Evolutionary conservation across 2,888 invertebrate species (phyloP).

Genomic region (Tanytarsus gracilentus): DNA sequence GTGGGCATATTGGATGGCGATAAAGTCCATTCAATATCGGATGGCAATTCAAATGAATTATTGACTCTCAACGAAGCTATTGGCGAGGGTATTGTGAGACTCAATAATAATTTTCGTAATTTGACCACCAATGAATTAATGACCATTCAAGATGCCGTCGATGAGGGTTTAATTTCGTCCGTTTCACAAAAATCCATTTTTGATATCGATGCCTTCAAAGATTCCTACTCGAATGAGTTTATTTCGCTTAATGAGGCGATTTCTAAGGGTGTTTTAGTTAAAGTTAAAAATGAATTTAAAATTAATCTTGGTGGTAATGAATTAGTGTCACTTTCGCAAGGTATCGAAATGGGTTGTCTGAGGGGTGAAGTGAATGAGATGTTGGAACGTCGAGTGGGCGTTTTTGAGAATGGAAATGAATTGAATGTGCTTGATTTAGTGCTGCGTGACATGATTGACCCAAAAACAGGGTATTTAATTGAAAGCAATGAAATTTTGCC

Average conservation of each 20-base stretch:
- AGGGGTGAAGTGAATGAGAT: slow-evolving; percentile 81
- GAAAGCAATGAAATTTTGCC: slow-evolving; percentile 66
- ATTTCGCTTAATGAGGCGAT: slow-evolving; percentile 76
- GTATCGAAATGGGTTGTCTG: slow-evolving; percentile 65
- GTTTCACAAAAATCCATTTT: slow-evolving; percentile 82
- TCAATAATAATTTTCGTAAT: slow-evolving; percentile 65
- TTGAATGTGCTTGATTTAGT: slow-evolving; percentile 81
- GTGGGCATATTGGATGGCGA: slow-evolving; percentile 81
- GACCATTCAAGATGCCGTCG: slow-evolving; percentile 77
- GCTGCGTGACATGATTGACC: slow-evolving; percentile 75
- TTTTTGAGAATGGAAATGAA: slow-evolving; percentile 56
- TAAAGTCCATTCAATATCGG: slow-evolving; percentile 72
- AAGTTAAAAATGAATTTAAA: slow-evolving; percentile 59
- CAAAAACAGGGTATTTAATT: slow-evolving; percentile 75
- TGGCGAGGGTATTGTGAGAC: slow-evolving; percentile 63
- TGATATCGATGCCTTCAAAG: slow-evolving; percentile 83
- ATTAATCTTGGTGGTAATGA: slow-evolving; percentile 68
- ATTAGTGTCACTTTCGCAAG: slow-evolving; percentile 68
- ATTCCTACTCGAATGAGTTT: slow-evolving; percentile 69
- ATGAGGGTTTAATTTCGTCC: slow-evolving; percentile 79
- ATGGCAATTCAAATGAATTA: slow-evolving; percentile 57
- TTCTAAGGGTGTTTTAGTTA: slow-evolving; percentile 65
- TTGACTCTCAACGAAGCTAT: slow-evolving; percentile 80
- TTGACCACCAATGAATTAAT: slow-evolving; percentile 62
- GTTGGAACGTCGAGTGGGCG: slow-evolving; percentile 72